Evolutionary conservation across 2,113 vertebrate species (phyloP).

Genomic region (Pristiophorus japonicus): DNA sequence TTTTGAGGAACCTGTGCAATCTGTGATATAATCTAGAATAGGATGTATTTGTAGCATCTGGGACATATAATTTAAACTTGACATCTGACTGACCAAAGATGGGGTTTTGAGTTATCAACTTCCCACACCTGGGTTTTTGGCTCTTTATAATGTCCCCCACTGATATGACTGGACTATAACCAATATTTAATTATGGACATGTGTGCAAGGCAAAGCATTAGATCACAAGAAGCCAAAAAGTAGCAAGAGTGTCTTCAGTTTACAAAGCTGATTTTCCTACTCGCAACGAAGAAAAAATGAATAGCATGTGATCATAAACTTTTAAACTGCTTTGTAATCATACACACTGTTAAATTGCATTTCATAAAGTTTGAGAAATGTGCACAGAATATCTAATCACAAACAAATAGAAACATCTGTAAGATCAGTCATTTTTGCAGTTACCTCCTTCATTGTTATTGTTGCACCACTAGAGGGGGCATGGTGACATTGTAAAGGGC

Average conservation of each 20-base stretch:
- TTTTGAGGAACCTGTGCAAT: neutral
- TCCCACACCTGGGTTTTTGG: constrained; percentile 11
- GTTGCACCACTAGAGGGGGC: constrained; percentile 33
- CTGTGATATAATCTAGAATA: neutral
- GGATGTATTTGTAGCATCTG: too few relatives aligned
- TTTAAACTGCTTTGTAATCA: neutral
- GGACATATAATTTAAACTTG: constrained; percentile 30
- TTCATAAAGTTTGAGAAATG: neutral
- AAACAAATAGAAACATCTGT: neutral
- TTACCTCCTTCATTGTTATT: neutral
- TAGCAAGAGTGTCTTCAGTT: neutral
- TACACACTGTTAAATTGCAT: neutral
- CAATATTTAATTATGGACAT: neutral
- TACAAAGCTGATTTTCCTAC: neutral
- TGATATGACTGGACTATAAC: neutral
- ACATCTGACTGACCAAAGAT: constrained; percentile 32
- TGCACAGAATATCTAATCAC: neutral
- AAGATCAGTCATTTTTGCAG: neutral
- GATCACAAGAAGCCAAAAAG: neutral
- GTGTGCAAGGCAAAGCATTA: neutral
- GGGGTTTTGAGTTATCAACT: constrained; percentile 31
- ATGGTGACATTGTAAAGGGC: constrained; percentile 6
- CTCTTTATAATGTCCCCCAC: neutral
- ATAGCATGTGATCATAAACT: neutral
- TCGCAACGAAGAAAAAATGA: neutral